phyloP scores from a whole-genome alignment of 2,888 invertebrate species.

The Pyrgus malvae region DNA sequence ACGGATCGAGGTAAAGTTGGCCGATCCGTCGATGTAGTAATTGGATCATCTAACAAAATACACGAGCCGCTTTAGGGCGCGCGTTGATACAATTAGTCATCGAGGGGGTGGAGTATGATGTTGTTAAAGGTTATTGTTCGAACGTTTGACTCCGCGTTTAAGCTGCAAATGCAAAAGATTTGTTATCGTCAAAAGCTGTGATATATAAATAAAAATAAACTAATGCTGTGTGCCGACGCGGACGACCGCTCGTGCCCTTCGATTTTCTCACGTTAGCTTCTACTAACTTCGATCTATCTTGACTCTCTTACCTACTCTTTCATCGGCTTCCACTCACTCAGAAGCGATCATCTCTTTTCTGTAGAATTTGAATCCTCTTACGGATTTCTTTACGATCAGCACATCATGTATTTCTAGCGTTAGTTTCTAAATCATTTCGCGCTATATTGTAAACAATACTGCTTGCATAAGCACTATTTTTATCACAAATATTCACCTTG shows the following conservation, averaged over 20 bases:
- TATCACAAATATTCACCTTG: slow-evolving; percentile 20
- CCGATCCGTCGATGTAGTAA: slow-evolving; percentile 28
- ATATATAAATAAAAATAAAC: slow-evolving; percentile 75
- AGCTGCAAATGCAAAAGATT: slow-evolving; percentile 81
- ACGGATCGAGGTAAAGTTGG: slow-evolving; percentile 30
- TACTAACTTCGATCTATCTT: slow-evolving; percentile 40
- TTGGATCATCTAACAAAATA: slow-evolving; percentile 30
- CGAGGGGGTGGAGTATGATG: slow-evolving; percentile 36
- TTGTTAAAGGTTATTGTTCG: slow-evolving; percentile 66
- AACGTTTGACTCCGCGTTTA: slow-evolving; percentile 73
- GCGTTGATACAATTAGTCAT: slow-evolving; percentile 23
- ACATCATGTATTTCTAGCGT: slow-evolving; percentile 73
- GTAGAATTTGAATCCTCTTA: slow-evolving; percentile 46
- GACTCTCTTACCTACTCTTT: slow-evolving; percentile 40
- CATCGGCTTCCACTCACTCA: slow-evolving; percentile 38
- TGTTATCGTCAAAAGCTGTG: slow-evolving; percentile 83
- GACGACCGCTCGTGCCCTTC: slow-evolving; percentile 59
- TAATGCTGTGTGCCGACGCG: slow-evolving; percentile 61
- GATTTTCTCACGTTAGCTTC: slow-evolving; percentile 57
- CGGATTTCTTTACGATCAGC: slow-evolving; percentile 54
- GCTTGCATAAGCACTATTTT: slow-evolving; percentile 38
- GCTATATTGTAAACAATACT: slow-evolving; percentile 30
- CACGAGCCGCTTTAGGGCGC: slow-evolving; percentile 31
- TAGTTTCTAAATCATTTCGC: slow-evolving; percentile 20
- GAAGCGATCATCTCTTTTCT: slow-evolving; percentile 48